These are phyloP conservation scores for Epizoanthus ramosus DNA, from an alignment of 92 coral and sea anemone species.

Conservation along the genomic window DNA sequence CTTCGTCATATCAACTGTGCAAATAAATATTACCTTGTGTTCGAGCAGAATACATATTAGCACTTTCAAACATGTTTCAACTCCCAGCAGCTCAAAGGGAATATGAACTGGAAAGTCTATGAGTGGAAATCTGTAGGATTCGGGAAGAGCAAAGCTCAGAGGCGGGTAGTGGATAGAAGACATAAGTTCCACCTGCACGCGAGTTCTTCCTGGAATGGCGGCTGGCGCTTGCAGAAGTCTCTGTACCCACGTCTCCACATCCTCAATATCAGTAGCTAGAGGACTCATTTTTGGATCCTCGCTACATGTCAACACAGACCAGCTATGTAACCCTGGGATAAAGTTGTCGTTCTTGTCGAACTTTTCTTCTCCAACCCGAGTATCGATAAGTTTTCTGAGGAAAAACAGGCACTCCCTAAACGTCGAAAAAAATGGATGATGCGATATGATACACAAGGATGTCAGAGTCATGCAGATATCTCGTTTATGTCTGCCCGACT, in stretches of 20 bases:
- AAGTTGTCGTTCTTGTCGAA: slow-evolving; percentile 82
- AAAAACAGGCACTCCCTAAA: slow-evolving; percentile 98
- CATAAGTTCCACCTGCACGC: slow-evolving; percentile 86
- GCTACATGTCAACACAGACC: slow-evolving; percentile 96
- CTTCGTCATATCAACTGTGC: too few species aligned
- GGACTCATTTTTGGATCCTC: slow-evolving; percentile 94
- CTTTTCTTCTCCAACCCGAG: slow-evolving; percentile 66
- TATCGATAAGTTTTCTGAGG: slow-evolving; percentile 94
- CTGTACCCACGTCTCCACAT: slow-evolving; percentile 96
- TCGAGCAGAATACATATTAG: slow-evolving; percentile 93
- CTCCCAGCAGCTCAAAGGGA: slow-evolving; percentile 96
- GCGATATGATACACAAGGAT: slow-evolving; percentile 91
- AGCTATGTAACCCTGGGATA: slow-evolving; percentile 87
- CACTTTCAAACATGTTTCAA: slow-evolving; percentile 95
- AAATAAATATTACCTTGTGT: slow-evolving; percentile 76
- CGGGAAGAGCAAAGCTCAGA: slow-evolving; percentile 88
- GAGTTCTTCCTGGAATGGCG: slow-evolving; percentile 85
- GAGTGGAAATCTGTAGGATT: slow-evolving; percentile 81
- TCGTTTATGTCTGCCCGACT: slow-evolving; percentile 57
- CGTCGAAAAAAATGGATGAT: slow-evolving; percentile 95
- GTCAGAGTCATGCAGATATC: slow-evolving; percentile 96
- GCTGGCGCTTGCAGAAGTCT: slow-evolving; percentile 90
- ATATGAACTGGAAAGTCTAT: slow-evolving; percentile 97
- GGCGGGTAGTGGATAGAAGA: slow-evolving; percentile 79
- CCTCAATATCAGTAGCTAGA: slow-evolving; percentile 85